Evolutionary conservation across 2,888 invertebrate species (phyloP).

Genomic region (Caradrina kadenii): DNA sequence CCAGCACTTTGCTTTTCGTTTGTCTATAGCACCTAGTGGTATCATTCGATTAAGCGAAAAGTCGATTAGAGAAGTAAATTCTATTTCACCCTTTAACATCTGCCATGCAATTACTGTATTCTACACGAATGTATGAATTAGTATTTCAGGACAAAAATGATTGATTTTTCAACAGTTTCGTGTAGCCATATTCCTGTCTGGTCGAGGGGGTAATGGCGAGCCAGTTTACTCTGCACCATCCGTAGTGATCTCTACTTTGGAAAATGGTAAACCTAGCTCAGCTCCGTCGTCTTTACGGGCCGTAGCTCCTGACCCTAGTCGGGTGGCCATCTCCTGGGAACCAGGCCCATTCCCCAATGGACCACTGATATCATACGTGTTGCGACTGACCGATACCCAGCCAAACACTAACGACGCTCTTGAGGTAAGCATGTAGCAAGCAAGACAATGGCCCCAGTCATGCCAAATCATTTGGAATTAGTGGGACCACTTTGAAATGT

Average conservation of each 20-base stretch:
- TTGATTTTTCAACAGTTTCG: constrained; percentile 92
- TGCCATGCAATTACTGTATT: not conserved
- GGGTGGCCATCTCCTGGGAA: constrained; percentile 97
- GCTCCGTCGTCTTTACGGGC: constrained; percentile 94
- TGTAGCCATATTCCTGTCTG: constrained; percentile 94
- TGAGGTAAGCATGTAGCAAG: constrained; percentile 87
- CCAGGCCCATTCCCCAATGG: constrained; percentile 97
- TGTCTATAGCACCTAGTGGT: not conserved
- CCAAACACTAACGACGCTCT: constrained; percentile 91
- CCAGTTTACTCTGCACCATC: constrained; percentile 94
- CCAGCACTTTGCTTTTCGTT: not conserved
- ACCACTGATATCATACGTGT: constrained; percentile 95
- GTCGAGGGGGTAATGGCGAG: constrained; percentile 92
- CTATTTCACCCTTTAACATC: not conserved
- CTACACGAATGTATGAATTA: not conserved
- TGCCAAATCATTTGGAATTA: not conserved
- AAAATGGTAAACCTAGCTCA: constrained; percentile 94
- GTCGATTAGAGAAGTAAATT: not conserved
- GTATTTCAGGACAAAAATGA: not conserved
- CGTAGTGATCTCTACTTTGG: constrained; percentile 93
- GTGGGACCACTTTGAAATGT: not conserved
- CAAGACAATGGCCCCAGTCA: not conserved
- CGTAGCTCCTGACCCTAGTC: constrained; percentile 94
- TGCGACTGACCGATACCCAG: constrained; percentile 92
- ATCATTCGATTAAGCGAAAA: not conserved